Evolutionary conservation across 2,797 vertebrate species (phyloP), one percentile per base, ranked within the genome.

Genomic region (Danionella dracula): DNA sequence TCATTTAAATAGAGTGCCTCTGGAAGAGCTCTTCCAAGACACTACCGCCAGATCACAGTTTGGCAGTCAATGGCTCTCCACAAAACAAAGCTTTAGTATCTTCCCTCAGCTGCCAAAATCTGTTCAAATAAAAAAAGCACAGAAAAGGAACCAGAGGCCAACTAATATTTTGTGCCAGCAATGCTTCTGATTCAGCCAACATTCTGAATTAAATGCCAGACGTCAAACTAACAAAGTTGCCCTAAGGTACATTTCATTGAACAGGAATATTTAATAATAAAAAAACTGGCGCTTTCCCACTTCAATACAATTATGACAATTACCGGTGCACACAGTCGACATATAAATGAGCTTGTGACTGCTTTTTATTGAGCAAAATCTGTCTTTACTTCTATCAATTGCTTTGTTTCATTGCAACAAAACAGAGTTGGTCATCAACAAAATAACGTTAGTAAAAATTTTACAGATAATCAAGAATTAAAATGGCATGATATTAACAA

Each of bases 241-340:
- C 16, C 54, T 37, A 16, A 13, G 62, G 31, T 45, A 54, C 29
- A 19, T 42, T 50, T 44, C 61, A 21, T 19, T 42, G 15, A 65
- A 45, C 19, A 44, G 13, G 8, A 55, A 55, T 37, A 29, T 37
- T 65, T 37, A 16, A 64, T 37, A 16, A 64, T 42, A 55, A 9
- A 35, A 27, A 65, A 55, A 31, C 50, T 65, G 29, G 50, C 49
- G 8, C 32, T 46, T 55, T 65, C 29, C 31, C 31, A 50, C 63
- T 41, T 46, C 15, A 42, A 15, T 37, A 58, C 67, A 71, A 74
- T 67, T 62, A 67, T 42, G 58, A 45, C 19, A 59, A 74, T 70
- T 71, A 66, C 31, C 38, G 48, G 16, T 53, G 57, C 35, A 16
- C 68, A 67, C 46, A 23, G 23, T 46, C 46, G 27, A 57, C 19